These are phyloP conservation scores for Zeuzera pyrina DNA, from an alignment of 2,888 invertebrate species.

Conservation along the genomic window DNA sequence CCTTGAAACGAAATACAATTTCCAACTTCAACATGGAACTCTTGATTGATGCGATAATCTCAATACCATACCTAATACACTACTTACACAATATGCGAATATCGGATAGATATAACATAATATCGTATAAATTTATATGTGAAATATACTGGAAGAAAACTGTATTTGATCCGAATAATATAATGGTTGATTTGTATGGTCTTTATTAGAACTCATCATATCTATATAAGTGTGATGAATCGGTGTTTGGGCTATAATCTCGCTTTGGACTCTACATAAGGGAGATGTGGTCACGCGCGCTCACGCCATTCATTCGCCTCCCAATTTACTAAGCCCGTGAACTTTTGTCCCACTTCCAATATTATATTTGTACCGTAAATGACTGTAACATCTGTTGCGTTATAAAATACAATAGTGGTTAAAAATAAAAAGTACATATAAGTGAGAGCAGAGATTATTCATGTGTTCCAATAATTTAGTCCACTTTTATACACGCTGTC, in stretches of 20 bases:
- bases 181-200: conserved; percentile 3
- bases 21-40: background rate
- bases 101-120: too few relatives aligned
- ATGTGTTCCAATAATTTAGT: too few relatives aligned
- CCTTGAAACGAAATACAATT: background rate
- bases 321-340: conserved; percentile 37
- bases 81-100: too few relatives aligned
- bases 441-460: too few relatives aligned
- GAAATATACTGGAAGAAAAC: too few relatives aligned
- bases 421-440: too few relatives aligned
- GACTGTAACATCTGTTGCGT: conserved; percentile 33
- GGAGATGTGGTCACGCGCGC: conserved; percentile 34
- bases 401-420: too few relatives aligned
- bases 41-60: too few relatives aligned
- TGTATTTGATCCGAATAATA: background rate
- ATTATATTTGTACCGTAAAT: conserved; percentile 29
- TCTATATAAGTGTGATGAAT: conserved; percentile 26
- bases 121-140: too few relatives aligned
- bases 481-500: too few relatives aligned
- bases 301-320: conserved; percentile 27
- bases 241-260: conserved; percentile 36
- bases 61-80: too few relatives aligned
- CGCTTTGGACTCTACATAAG: conserved; percentile 23
- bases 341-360: conserved; percentile 34
- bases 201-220: conserved; percentile 20